phyloP scores from a whole-genome alignment of 2,113 vertebrate genomes.

The Nesogale talazaci region DNA sequence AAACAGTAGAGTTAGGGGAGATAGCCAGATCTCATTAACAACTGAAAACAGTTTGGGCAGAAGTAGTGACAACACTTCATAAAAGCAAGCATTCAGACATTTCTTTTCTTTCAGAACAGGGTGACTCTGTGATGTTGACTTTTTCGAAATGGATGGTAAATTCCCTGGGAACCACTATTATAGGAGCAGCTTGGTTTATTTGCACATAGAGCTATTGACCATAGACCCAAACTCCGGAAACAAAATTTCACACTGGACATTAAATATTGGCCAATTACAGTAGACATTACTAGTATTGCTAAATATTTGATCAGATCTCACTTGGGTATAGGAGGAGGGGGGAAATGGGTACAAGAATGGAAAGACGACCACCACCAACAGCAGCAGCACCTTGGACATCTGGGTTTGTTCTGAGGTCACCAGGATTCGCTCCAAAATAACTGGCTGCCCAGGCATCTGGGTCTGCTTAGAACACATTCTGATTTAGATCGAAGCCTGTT shows the following conservation, averaged over 20 bases:
- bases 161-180: not conserved
- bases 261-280: not conserved
- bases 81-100: not conserved
- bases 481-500: not conserved
- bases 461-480: not conserved
- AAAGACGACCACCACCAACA: not conserved
- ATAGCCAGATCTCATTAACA: not conserved
- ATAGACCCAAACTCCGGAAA: accelerated
- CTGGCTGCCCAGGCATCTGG: too few species aligned
- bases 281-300: not conserved
- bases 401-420: not conserved
- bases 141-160: slow-evolving; percentile 14
- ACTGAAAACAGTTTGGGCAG: not conserved
- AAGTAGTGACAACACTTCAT: not conserved
- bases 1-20: not conserved
- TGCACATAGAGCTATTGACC: not conserved
- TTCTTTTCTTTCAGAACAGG: not conserved
- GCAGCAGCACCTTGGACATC: not conserved
- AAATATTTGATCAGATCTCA: not conserved
- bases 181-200: not conserved
- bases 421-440: too few species aligned
- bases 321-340: not conserved
- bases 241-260: not conserved
- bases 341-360: accelerated
- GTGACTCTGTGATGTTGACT: not conserved